A percentile compares a stretch with the other conserved stretches of the same genome.
phyloP scores from a whole-genome alignment of 2,113 vertebrate species.

The Pogonocichla stellata region DNA sequence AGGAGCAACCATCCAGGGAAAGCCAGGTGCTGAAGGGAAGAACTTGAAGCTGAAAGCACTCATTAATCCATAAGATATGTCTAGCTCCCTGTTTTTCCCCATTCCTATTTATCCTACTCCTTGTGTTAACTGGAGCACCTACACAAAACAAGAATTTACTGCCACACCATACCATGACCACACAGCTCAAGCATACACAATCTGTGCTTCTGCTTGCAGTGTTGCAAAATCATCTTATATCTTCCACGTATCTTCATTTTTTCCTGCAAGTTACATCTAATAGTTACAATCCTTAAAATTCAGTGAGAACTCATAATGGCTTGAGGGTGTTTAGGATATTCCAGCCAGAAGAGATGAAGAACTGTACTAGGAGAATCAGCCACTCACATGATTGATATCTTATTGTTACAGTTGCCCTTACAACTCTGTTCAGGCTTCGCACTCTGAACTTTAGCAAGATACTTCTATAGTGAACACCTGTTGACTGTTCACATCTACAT shows the following conservation, averaged over 20 bases:
- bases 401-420: not conserved
- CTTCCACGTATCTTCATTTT: not conserved
- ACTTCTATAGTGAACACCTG: not conserved
- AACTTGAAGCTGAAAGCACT: not conserved
- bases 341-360: not conserved
- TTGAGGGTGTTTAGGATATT: not conserved
- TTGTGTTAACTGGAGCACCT: not conserved
- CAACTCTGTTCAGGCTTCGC: not conserved
- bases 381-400: not conserved
- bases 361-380: not conserved
- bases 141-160: not conserved
- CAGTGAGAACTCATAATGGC: not conserved
- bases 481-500: not conserved
- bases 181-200: not conserved
- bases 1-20: not conserved
- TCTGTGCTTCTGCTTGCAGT: not conserved
- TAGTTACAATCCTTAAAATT: not conserved
- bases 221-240: not conserved
- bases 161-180: not conserved
- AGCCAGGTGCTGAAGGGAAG: not conserved
- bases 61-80: not conserved
- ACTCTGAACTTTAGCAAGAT: not conserved
- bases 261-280: not conserved
- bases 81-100: not conserved
- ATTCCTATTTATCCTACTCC: not conserved